Evolutionary conservation across 2,797 vertebrate genomes (phyloP).

Genomic region (Karalla daura): DNA sequence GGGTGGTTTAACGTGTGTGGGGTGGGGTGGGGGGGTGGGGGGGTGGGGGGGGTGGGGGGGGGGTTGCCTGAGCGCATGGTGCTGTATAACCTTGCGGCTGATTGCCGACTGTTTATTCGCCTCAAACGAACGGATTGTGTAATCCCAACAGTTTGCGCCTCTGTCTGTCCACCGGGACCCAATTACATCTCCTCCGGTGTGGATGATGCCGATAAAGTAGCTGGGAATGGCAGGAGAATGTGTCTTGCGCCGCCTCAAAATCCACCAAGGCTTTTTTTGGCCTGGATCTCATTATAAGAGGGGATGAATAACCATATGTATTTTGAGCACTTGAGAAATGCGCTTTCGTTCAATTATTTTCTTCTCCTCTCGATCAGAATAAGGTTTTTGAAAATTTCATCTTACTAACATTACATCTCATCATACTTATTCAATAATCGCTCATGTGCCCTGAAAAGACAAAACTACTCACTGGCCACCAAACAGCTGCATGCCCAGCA

Average conservation of each 20-base stretch:
- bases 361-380: background rate
- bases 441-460: too few relatives aligned
- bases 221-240: slow-evolving; percentile 15
- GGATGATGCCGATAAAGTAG: slow-evolving; percentile 30
- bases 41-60: too few relatives aligned
- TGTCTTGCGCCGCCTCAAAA: slow-evolving; percentile 23
- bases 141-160: slow-evolving; percentile 54
- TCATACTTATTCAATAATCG: too few relatives aligned
- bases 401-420: background rate
- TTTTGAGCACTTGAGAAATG: background rate
- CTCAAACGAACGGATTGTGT: slow-evolving; percentile 35
- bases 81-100: slow-evolving; percentile 23
- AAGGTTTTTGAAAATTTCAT: background rate
- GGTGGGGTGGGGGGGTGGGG: too few relatives aligned
- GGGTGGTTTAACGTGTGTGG: too few relatives aligned
- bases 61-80: slow-evolving; percentile 1
- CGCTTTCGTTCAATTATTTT: background rate
- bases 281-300: slow-evolving; percentile 31
- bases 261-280: slow-evolving; percentile 8
- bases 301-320: background rate
- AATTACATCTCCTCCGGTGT: slow-evolving; percentile 49
- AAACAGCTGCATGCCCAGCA: slow-evolving; percentile 98
- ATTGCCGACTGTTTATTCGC: slow-evolving; percentile 28
- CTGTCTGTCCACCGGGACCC: slow-evolving; percentile 54
- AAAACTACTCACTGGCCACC: slow-evolving; percentile 92